Evolutionary conservation across 1,140 invertebrate species (phyloP).

Genomic region (Diprion similis): DNA sequence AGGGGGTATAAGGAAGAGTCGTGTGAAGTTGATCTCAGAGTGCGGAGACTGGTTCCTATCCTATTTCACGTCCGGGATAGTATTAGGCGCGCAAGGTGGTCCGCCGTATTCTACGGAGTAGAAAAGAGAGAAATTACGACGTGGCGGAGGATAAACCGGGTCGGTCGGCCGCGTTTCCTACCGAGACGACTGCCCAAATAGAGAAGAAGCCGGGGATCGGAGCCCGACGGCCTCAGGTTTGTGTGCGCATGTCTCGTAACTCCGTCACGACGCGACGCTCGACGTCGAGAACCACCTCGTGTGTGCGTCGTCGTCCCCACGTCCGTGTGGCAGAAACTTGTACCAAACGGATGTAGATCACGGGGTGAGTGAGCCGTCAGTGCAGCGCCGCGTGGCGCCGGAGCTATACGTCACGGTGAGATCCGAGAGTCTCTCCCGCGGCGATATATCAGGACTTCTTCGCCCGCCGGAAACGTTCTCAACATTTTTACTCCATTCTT

Average conservation of each 20-base stretch:
- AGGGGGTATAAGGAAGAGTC: too few species aligned
- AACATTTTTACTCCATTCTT: not conserved
- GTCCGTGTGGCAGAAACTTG: slow-evolving; percentile 1
- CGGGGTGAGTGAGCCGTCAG: slow-evolving; percentile 12
- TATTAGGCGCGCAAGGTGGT: too few species aligned
- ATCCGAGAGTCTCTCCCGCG: not conserved
- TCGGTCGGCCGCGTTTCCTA: not conserved
- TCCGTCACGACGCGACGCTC: not conserved
- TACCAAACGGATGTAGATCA: slow-evolving; percentile 10
- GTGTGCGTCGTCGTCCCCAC: not conserved
- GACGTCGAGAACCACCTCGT: not conserved
- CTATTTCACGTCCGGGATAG: not conserved
- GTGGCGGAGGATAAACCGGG: not conserved
- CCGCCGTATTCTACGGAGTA: too few species aligned
- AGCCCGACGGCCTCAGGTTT: not conserved
- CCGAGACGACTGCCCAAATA: slow-evolving; percentile 8
- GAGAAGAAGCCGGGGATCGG: not conserved
- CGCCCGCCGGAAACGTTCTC: not conserved
- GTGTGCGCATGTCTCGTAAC: slow-evolving; percentile 16
- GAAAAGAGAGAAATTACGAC: not conserved
- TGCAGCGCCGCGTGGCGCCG: not conserved
- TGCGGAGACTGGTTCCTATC: not conserved
- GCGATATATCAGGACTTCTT: not conserved
- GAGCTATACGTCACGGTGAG: not conserved
- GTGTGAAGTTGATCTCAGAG: too few species aligned